Evolutionary conservation across 2,113 vertebrate species (phyloP).

Genomic region (Abramis brama): DNA sequence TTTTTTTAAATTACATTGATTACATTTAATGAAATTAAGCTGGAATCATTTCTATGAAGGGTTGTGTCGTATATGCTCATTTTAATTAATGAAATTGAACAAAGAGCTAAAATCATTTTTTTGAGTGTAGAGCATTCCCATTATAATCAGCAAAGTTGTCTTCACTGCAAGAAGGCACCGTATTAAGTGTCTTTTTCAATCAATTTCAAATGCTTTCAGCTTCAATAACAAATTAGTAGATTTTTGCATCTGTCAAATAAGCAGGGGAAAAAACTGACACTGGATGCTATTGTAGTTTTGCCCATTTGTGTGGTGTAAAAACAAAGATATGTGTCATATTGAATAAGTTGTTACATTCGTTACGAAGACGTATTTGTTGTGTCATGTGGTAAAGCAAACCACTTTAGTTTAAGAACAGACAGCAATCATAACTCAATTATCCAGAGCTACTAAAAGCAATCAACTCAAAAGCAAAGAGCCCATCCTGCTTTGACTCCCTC

Average conservation of each 20-base stretch:
- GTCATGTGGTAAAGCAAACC: background rate
- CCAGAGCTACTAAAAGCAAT: conserved; percentile 19
- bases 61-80: too few species aligned
- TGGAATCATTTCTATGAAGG: too few species aligned
- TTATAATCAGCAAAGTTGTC: background rate
- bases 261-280: background rate
- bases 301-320: background rate
- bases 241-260: background rate
- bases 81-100: too few species aligned
- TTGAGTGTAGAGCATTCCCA: conserved; percentile 1
- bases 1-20: too few species aligned
- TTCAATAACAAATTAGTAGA: background rate
- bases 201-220: conserved; percentile 20
- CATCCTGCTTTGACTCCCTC: background rate
- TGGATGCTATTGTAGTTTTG: background rate
- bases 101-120: too few species aligned
- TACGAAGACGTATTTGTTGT: background rate
- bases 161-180: background rate
- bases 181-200: background rate
- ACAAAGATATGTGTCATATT: background rate
- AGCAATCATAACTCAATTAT: background rate
- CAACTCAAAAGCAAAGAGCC: background rate
- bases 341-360: background rate
- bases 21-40: too few species aligned
- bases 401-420: background rate